phyloP scores from a whole-genome alignment of 2,797 vertebrate species.

The Brachymystax lenok region DNA sequence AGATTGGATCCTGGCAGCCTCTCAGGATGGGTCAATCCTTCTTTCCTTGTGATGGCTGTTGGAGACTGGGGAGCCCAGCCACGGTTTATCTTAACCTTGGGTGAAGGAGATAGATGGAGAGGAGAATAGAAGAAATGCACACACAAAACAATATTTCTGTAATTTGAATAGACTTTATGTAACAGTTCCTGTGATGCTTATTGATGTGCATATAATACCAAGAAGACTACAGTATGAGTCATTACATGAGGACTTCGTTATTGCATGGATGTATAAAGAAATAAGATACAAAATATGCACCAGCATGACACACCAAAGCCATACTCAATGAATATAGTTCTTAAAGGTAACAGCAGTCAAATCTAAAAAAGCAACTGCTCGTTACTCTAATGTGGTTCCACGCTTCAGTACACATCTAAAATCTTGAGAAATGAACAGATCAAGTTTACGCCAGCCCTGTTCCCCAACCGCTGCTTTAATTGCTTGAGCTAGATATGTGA shows the following conservation, averaged over 20 bases:
- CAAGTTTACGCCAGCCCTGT: slow-evolving; percentile 26
- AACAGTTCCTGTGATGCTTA: neutral
- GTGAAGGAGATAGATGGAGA: neutral
- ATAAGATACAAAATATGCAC: too few relatives aligned
- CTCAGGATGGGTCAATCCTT: neutral
- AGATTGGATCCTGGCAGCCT: slow-evolving; percentile 74
- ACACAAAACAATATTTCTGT: neutral
- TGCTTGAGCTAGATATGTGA: slow-evolving; percentile 31
- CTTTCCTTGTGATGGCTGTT: slow-evolving; percentile 28
- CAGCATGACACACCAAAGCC: neutral
- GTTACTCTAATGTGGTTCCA: neutral
- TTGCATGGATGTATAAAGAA: too few relatives aligned
- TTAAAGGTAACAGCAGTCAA: neutral
- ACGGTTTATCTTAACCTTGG: slow-evolving; percentile 23
- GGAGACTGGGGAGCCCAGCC: slow-evolving; percentile 2
- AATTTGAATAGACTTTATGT: neutral
- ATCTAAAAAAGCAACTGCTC: neutral
- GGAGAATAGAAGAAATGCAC: neutral
- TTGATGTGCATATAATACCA: neutral
- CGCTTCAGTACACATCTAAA: neutral
- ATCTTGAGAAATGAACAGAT: slow-evolving; percentile 2
- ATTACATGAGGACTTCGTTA: too few relatives aligned
- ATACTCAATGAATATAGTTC: neutral
- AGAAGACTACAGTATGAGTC: neutral
- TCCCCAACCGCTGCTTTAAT: slow-evolving; percentile 40